Percentiles rank a stretch among this genome's conserved stretches.
Evolutionary conservation across 1,140 invertebrate genomes (phyloP).

Genomic region (Drosophila watanabei): DNA sequence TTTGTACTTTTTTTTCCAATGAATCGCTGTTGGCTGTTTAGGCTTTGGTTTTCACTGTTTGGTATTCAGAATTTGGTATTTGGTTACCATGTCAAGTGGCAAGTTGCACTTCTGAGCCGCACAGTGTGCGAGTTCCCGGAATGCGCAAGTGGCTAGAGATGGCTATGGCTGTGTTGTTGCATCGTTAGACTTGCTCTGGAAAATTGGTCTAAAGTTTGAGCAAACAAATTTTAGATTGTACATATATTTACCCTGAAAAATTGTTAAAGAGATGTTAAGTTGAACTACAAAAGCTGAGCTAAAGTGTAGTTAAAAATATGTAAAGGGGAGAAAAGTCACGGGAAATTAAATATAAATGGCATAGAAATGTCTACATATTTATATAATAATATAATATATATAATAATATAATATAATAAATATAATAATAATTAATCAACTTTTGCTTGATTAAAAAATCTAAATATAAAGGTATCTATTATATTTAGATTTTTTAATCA

Average conservation of each 20-base stretch:
- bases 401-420: no score
- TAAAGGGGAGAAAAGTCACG: no score
- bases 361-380: no score
- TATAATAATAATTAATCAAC: no score
- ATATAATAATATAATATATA: no score
- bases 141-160: slow-evolving; percentile 31
- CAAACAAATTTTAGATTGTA: slow-evolving; percentile 38
- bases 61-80: slow-evolving; percentile 61
- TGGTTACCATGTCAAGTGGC: slow-evolving; percentile 79
- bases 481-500: no score
- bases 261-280: slow-evolving; percentile 7
- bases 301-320: neutral
- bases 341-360: neutral
- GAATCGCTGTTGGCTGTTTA: slow-evolving; percentile 58
- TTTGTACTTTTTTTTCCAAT: slow-evolving; percentile 18
- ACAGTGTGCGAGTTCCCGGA: slow-evolving; percentile 61
- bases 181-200: slow-evolving; percentile 38
- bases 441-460: no score
- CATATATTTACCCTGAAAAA: neutral
- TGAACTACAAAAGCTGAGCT: slow-evolving; percentile 1
- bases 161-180: slow-evolving; percentile 4
- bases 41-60: slow-evolving; percentile 55
- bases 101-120: slow-evolving; percentile 28
- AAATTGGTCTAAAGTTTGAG: slow-evolving; percentile 46
- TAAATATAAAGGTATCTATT: no score